Evolutionary conservation across 2,113 vertebrate species (phyloP), one percentile per base, ranked within the genome.

Genomic region (Beaufortia kweichowensis): DNA sequence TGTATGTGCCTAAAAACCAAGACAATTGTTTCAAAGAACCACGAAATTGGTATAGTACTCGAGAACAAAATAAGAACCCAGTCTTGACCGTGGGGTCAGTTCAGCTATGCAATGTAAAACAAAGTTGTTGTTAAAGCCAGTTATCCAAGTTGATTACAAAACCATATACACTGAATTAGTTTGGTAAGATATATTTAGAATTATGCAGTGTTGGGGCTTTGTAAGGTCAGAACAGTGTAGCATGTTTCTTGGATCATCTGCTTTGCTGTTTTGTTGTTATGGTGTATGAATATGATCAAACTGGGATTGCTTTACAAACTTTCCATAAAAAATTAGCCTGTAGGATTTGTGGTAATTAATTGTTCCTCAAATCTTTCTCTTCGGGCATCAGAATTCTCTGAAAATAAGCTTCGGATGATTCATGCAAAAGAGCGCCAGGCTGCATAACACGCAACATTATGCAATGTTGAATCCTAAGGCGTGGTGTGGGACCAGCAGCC

Each of bases 361-460:
- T 66, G 62, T 67, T 48, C 46, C 46, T 75, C 33, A 63, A n/a
- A 39, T 35, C 28, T 59, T 26, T 46, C 23, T 67, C 59, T 68
- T 31, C 79, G 61, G 71, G 35, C 75, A 78, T 83, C 79, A 78
- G 26, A 72, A 48, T 23, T 26, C 29, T 72, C n/a, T 57, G 77
- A 76, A 79, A 82, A 79, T 63, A 65, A 33, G 60, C 61, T 76
- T 76, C 15, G 69, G 57, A 77, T 79, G 33, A 76, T 68, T 78
- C 66, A 61, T 29, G 17, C 39, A 50, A 62, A 77, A 71, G 60
- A 56, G 53, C 28, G 46, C 33, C 57, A 68, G 21, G 26, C 59
- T 79, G 73, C 77, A 76, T 72, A 65, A 64, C 62, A 76, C 15
- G 61, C 48, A 82, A 78, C 14, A 41, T 82, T 84, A 80, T 78